These are phyloP conservation scores for Drosophila dunni DNA, from an alignment of 1,140 invertebrate species.

Conservation along the genomic window DNA sequence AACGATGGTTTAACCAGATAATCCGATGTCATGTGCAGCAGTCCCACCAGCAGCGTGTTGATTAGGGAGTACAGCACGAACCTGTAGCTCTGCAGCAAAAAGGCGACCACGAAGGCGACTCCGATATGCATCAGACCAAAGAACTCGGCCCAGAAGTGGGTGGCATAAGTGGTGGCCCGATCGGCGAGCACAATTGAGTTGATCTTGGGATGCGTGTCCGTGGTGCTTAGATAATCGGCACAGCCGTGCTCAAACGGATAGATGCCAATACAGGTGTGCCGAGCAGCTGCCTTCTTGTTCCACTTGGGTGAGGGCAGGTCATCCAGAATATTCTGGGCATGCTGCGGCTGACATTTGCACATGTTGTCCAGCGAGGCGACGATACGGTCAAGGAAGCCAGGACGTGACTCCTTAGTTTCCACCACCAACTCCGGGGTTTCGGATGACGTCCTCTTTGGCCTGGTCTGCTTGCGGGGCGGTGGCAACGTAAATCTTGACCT, in stretches of 20 bases:
- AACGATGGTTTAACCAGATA: slow-evolving; percentile 88
- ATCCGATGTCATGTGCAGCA: slow-evolving; percentile 88
- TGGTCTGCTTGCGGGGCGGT: slow-evolving; percentile 5
- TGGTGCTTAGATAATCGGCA: slow-evolving; percentile 87
- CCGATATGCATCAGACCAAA: slow-evolving; percentile 88
- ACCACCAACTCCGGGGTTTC: background rate
- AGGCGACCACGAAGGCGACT: slow-evolving; percentile 87
- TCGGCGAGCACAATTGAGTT: slow-evolving; percentile 86
- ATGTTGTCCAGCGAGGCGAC: slow-evolving; percentile 71
- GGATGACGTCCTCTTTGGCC: slow-evolving; percentile 11
- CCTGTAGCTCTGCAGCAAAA: slow-evolving; percentile 86
- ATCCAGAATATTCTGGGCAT: slow-evolving; percentile 52
- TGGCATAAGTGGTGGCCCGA: slow-evolving; percentile 86
- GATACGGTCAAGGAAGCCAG: slow-evolving; percentile 53
- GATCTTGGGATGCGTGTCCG: slow-evolving; percentile 87
- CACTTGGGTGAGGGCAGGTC: slow-evolving; percentile 69
- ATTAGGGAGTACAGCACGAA: slow-evolving; percentile 87
- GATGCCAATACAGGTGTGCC: slow-evolving; percentile 85
- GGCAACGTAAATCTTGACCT: slow-evolving; percentile 39
- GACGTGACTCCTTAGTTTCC: background rate
- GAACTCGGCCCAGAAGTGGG: slow-evolving; percentile 88
- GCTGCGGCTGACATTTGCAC: slow-evolving; percentile 59
- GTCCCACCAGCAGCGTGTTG: slow-evolving; percentile 87
- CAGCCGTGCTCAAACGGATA: slow-evolving; percentile 90
- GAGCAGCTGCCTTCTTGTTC: slow-evolving; percentile 60